Evolutionary conservation across 2,888 invertebrate species (phyloP).

Genomic region (Dicycla oo): DNA sequence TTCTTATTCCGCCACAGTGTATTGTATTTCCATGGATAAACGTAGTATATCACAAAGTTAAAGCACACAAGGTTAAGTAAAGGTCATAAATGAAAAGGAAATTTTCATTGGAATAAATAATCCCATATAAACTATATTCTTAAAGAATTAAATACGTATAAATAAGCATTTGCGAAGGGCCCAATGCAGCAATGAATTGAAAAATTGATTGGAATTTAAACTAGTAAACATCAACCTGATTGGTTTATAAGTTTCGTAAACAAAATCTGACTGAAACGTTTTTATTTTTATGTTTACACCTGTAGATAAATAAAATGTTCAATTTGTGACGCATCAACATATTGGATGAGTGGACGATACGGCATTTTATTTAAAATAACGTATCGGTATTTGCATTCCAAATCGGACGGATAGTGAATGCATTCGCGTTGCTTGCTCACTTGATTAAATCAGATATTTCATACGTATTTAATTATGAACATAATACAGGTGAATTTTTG

Average conservation of each 20-base stretch:
- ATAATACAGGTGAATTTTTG: too few relatives aligned
- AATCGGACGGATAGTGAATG: constrained; percentile 44
- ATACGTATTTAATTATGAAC: not conserved
- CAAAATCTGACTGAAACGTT: constrained; percentile 34
- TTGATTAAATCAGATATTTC: constrained; percentile 43
- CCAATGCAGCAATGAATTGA: constrained; percentile 28
- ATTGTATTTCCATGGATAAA: constrained; percentile 10
- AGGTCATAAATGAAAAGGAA: not conserved
- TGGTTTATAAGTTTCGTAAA: constrained; percentile 53
- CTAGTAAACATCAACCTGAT: constrained; percentile 54
- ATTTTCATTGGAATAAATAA: not conserved
- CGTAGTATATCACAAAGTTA: too few relatives aligned
- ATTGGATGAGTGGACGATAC: constrained; percentile 32
- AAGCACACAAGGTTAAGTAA: too few relatives aligned
- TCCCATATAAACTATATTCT: constrained; percentile 3
- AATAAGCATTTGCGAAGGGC: not conserved
- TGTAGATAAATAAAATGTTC: constrained; percentile 55
- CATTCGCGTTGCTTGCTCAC: constrained; percentile 29
- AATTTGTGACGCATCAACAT: constrained; percentile 49
- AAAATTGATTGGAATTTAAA: constrained; percentile 52
- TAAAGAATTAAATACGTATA: not conserved
- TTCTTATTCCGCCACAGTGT: constrained; percentile 12
- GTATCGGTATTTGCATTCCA: constrained; percentile 46
- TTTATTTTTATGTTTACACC: constrained; percentile 42
- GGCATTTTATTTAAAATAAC: constrained; percentile 51